These are phyloP conservation scores for Mylabris phalerata DNA, from an alignment of 1,140 invertebrate genomes.

Conservation along the genomic window DNA sequence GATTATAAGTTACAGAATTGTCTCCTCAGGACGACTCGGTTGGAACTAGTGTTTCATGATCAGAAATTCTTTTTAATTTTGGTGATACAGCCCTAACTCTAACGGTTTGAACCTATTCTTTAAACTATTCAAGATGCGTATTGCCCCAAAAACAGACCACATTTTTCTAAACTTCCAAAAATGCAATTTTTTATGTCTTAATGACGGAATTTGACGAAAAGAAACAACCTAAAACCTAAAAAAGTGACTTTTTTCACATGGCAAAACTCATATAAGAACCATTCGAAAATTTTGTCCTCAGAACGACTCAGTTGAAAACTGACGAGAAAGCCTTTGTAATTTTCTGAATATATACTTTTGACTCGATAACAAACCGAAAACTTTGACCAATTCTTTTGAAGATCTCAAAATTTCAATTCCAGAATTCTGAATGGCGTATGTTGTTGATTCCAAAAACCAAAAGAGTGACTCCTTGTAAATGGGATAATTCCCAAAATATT, in stretches of 20 bases:
- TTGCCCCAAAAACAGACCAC: slow-evolving; percentile 72
- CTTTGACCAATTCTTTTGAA: not conserved
- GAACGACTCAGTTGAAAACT: not conserved
- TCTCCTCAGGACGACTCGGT: too few relatives aligned
- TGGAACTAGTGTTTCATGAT: too few relatives aligned
- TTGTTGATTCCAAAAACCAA: not conserved
- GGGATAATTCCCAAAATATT: not conserved
- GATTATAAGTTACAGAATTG: too few relatives aligned
- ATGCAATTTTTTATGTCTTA: slow-evolving; percentile 60
- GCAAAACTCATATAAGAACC: slow-evolving; percentile 61
- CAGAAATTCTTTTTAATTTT: too few relatives aligned
- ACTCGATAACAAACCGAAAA: not conserved
- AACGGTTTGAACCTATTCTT: too few relatives aligned
- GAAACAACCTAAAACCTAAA: slow-evolving; percentile 59
- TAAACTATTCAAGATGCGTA: slow-evolving; percentile 58
- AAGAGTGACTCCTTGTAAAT: not conserved
- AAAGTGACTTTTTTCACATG: slow-evolving; percentile 57
- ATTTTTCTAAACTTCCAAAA: slow-evolving; percentile 52
- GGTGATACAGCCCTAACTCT: too few relatives aligned
- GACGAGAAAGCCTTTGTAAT: not conserved
- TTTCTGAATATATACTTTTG: not conserved
- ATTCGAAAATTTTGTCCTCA: slow-evolving; percentile 38
- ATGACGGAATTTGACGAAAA: slow-evolving; percentile 21
- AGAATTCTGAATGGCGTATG: not conserved
- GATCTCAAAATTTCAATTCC: not conserved